Evolutionary conservation across 2,113 vertebrate genomes (phyloP), one percentile per base, ranked within the genome.

Genomic region (Donacobius atricapilla): DNA sequence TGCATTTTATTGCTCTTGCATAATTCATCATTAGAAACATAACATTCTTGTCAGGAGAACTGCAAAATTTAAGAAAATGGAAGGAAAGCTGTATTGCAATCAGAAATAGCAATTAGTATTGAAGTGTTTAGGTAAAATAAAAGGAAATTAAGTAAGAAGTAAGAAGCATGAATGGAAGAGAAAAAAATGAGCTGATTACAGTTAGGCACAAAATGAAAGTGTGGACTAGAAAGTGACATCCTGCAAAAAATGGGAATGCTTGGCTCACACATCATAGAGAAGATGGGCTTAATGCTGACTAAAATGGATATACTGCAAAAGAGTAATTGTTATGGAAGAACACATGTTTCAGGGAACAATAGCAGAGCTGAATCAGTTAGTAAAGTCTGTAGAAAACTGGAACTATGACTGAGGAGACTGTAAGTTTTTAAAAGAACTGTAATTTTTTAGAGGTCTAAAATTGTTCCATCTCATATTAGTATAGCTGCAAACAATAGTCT

Each of bases 1-100:
- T 90, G 93, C 90, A 93, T 96, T 94, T 95, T 95, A 94, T 93
- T 90, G 66, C 89, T 95, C 56, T 86, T 96, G 93, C 92, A 91
- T 96, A 96, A 95, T 94, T 97, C 91, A 95, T 96, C 81, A 40
- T 83, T 87, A 91, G 75, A 90, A 95, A 69, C 40, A 61, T 77
- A 97, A 91, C 50, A 75, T 78, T 80, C 22, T 71, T 96, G 87
- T 86, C 93, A 81, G 81, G n/a, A 84, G 77, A 91, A 94, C 72
- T 3, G 6, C 48, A 96, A 90, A 92, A 96, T 96, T 73, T 81
- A 82, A 84, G 86, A 93, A 96, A 92, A 93, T 92, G 76, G 58
- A 93, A 88, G 71, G 47, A 3, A 6, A 80, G 75, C 51, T 81
- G 82, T 57, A 94, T 87, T 83, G 76, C n/a, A 87, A 75, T 75